These are phyloP conservation scores for Spea hammondii DNA, from an alignment of 2,797 vertebrate genomes.

Conservation along the genomic window DNA sequence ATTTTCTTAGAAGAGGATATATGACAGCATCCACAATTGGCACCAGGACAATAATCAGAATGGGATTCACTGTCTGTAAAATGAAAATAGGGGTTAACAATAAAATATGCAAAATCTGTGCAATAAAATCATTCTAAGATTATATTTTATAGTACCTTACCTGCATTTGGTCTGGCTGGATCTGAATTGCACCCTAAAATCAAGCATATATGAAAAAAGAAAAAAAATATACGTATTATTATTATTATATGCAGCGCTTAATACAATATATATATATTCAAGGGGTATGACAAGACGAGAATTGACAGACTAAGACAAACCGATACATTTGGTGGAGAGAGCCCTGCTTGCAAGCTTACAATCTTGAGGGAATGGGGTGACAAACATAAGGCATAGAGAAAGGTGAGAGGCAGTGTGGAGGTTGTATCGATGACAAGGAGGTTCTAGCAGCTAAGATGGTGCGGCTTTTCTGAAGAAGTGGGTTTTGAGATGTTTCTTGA, in stretches of 20 bases:
- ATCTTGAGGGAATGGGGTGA: too few relatives aligned
- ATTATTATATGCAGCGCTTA: not conserved
- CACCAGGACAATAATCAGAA: constrained; percentile 88
- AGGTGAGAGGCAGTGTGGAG: too few relatives aligned
- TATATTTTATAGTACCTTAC: constrained; percentile 61
- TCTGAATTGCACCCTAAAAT: constrained; percentile 74
- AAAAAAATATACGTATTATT: not conserved
- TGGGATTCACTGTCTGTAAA: constrained; percentile 84
- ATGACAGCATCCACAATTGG: constrained; percentile 79
- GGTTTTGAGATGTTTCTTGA: too few relatives aligned
- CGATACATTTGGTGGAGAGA: too few relatives aligned
- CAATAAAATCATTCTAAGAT: not conserved
- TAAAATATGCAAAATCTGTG: not conserved
- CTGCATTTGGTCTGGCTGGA: constrained; percentile 98
- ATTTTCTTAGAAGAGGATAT: constrained; percentile 88
- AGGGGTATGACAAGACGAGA: too few relatives aligned
- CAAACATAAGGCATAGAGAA: too few relatives aligned
- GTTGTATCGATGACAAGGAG: too few relatives aligned
- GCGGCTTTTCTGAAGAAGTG: too few relatives aligned
- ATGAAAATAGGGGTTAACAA: constrained; percentile 37
- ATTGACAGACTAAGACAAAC: too few relatives aligned
- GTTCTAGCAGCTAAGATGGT: too few relatives aligned
- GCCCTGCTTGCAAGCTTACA: too few relatives aligned
- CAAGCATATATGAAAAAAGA: constrained; percentile 12
- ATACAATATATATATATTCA: too few relatives aligned